These are phyloP conservation scores for Malurus cyaneus DNA, from an alignment of 2,113 vertebrate genomes.

Conservation along the genomic window DNA sequence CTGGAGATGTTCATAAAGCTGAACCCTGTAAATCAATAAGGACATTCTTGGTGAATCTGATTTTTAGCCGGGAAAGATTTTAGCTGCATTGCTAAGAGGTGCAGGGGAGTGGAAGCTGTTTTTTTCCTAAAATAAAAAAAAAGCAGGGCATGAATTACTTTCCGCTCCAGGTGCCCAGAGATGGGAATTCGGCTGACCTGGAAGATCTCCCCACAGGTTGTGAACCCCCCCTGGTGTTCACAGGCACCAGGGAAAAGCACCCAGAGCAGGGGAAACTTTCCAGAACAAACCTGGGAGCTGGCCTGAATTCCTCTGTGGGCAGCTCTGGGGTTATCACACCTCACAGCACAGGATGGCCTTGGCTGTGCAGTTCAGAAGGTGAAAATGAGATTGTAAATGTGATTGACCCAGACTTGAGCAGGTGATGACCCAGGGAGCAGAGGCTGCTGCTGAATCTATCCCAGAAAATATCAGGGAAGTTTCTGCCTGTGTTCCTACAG, in stretches of 20 bases:
- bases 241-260: neutral
- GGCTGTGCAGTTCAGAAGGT: neutral
- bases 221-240: neutral
- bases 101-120: neutral
- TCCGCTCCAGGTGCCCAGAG: neutral
- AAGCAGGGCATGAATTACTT: neutral
- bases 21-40: constrained; percentile 60
- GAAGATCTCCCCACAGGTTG: neutral
- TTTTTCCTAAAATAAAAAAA: neutral
- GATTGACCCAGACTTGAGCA: neutral
- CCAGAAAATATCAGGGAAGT: neutral
- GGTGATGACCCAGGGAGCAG: neutral
- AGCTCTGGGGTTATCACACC: neutral
- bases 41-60: neutral
- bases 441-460: neutral
- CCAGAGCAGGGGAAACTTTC: neutral
- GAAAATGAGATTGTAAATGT: neutral
- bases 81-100: neutral
- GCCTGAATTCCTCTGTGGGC: neutral
- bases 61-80: neutral
- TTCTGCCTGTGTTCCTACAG: neutral
- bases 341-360: neutral
- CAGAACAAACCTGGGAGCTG: neutral
- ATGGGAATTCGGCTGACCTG: neutral
- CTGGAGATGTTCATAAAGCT: constrained; percentile 62